Evolutionary conservation across 2,888 invertebrate species (phyloP).

Genomic region (Dryadula phaetusa): DNA sequence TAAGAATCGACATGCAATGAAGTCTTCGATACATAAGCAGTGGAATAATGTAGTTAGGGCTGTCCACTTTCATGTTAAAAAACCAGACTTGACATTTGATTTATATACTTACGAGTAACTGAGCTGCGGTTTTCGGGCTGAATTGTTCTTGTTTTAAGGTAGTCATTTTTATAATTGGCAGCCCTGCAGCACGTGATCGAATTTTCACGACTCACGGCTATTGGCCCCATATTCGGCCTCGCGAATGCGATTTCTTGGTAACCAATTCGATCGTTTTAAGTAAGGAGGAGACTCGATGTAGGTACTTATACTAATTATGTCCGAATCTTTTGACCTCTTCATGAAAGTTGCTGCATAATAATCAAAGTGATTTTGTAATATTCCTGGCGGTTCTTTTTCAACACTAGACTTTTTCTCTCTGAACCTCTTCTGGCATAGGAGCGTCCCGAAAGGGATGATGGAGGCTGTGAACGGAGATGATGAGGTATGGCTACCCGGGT

Average conservation of each 20-base stretch:
- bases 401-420: too few species aligned
- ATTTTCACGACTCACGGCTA: constrained; percentile 67
- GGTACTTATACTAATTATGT: constrained; percentile 56
- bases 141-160: constrained; percentile 40
- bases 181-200: constrained; percentile 52
- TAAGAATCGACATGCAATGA: constrained; percentile 69
- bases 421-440: too few species aligned
- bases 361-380: background rate
- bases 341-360: constrained; percentile 13
- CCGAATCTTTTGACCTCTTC: constrained; percentile 32
- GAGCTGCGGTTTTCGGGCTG: constrained; percentile 35
- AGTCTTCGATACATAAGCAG: constrained; percentile 62
- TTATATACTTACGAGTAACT: constrained; percentile 39
- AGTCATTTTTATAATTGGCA: constrained; percentile 44
- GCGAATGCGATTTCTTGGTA: constrained; percentile 69
- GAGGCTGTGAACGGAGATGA: too few species aligned
- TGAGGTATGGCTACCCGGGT: too few species aligned
- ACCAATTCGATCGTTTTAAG: constrained; percentile 67
- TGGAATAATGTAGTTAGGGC: constrained; percentile 53
- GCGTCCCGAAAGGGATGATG: too few species aligned
- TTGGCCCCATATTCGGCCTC: constrained; percentile 65
- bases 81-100: constrained; percentile 39
- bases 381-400: background rate
- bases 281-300: constrained; percentile 55
- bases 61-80: constrained; percentile 48